phyloP scores from a whole-genome alignment of 2,888 invertebrate species.

The Tuta absoluta region DNA sequence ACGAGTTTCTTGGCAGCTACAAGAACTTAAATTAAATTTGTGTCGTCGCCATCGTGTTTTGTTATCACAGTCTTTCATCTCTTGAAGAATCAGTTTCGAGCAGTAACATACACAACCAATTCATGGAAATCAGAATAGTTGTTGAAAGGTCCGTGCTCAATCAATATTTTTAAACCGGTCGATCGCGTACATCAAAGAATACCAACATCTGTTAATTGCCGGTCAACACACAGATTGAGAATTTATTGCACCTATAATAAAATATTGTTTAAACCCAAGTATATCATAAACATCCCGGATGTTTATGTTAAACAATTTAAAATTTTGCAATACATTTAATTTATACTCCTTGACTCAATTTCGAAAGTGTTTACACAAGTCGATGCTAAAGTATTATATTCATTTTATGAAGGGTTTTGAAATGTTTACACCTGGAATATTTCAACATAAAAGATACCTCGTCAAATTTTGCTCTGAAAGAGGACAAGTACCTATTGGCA shows the following conservation, averaged over 20 bases:
- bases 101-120: constrained; percentile 38
- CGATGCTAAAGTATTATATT: not conserved
- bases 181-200: constrained; percentile 7
- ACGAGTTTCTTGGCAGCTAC: constrained; percentile 46
- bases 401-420: constrained; percentile 16
- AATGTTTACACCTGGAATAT: not conserved
- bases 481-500: not conserved
- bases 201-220: not conserved
- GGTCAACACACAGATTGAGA: constrained; percentile 3
- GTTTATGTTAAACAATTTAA: not conserved
- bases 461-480: not conserved
- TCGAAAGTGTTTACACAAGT: constrained; percentile 12
- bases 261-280: constrained; percentile 13
- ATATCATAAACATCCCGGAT: too few relatives aligned
- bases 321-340: constrained; percentile 12
- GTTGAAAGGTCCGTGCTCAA: not conserved
- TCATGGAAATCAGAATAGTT: constrained; percentile 34
- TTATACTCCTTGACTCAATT: constrained; percentile 16
- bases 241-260: constrained; percentile 24
- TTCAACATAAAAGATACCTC: not conserved
- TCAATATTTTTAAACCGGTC: not conserved
- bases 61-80: constrained; percentile 34
- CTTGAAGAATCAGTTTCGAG: constrained; percentile 41
- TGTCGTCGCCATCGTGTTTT: constrained; percentile 2
- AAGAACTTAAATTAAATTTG: constrained; percentile 44